Percentiles rank a stretch among this genome's conserved stretches.
Conservation (phyloP, 2,797 vertebrate species). For the Sebastes elongatus region DNA sequence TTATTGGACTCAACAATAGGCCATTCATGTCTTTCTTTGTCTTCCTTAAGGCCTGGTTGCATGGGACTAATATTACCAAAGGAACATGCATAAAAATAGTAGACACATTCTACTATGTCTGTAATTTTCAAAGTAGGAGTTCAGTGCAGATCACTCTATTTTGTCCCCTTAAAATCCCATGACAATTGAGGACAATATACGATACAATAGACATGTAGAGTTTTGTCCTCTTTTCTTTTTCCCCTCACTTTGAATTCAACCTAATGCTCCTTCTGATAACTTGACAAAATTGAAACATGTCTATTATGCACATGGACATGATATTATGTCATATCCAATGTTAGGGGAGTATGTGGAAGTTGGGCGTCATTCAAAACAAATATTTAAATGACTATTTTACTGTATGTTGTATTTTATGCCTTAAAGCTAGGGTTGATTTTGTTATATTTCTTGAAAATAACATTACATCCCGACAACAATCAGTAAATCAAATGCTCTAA, state of each 20-base stretch:
- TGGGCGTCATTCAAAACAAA: neutral
- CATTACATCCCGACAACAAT: neutral
- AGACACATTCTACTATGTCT: neutral
- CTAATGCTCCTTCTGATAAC: neutral
- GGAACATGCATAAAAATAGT: neutral
- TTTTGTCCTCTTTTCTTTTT: neutral
- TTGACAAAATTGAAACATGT: neutral
- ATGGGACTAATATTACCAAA: neutral
- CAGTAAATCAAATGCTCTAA: neutral
- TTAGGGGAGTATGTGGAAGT: neutral
- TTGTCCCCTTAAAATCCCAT: neutral
- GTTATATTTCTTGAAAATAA: neutral
- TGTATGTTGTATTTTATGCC: neutral
- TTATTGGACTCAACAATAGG: neutral
- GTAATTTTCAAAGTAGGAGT: neutral
- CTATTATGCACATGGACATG: neutral
- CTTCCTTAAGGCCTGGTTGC: neutral
- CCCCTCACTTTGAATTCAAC: neutral
- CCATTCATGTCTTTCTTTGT: neutral
- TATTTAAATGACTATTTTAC: rapidly evolving
- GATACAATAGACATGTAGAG: neutral
- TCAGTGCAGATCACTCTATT: too few species aligned
- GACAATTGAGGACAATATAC: too few species aligned
- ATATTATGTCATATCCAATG: neutral
- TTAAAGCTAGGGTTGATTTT: neutral